phyloP scores from a whole-genome alignment of 2,888 invertebrate genomes.

The Acrocyrtus sp. region DNA sequence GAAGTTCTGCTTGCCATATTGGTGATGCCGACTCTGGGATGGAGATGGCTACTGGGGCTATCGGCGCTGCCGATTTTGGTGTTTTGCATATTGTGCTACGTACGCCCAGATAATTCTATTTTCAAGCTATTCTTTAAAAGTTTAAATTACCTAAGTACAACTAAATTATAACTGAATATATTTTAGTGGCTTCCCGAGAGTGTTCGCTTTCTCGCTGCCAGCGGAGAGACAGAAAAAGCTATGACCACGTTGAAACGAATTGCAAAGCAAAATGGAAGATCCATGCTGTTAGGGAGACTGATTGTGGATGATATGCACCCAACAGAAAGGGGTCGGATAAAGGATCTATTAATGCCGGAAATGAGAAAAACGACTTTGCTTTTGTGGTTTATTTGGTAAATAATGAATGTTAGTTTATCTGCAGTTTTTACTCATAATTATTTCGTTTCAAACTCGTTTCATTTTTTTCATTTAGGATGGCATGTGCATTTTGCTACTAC shows the following conservation, averaged over 20 bases:
- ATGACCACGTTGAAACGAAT: slow-evolving; percentile 85
- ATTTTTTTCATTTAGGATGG: slow-evolving; percentile 75
- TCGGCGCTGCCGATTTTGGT: slow-evolving; percentile 88
- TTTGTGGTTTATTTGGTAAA: slow-evolving; percentile 93
- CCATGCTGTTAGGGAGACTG: slow-evolving; percentile 85
- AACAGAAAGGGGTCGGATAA: slow-evolving; percentile 73
- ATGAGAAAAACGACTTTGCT: slow-evolving; percentile 84
- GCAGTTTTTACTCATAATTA: too few relatives aligned
- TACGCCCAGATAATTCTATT: slow-evolving; percentile 68
- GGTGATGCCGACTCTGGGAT: slow-evolving; percentile 91
- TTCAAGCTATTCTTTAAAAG: slow-evolving; percentile 21
- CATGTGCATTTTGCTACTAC: slow-evolving; percentile 95
- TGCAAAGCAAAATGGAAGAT: slow-evolving; percentile 87
- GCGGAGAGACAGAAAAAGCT: slow-evolving; percentile 88
- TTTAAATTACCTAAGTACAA: slow-evolving; percentile 1
- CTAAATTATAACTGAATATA: slow-evolving; percentile 17
- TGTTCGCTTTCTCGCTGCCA: slow-evolving; percentile 86
- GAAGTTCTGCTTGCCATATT: slow-evolving; percentile 90
- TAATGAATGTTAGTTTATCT: too few relatives aligned
- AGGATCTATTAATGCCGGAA: slow-evolving; percentile 78
- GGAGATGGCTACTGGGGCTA: slow-evolving; percentile 91
- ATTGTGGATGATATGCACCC: slow-evolving; percentile 76
- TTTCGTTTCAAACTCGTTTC: background rate
- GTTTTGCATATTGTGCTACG: slow-evolving; percentile 79
- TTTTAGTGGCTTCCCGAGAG: slow-evolving; percentile 90